Base-by-base conservation (phyloP, 2,888 invertebrate genomes). In the Fabriciana adippe region DNA sequence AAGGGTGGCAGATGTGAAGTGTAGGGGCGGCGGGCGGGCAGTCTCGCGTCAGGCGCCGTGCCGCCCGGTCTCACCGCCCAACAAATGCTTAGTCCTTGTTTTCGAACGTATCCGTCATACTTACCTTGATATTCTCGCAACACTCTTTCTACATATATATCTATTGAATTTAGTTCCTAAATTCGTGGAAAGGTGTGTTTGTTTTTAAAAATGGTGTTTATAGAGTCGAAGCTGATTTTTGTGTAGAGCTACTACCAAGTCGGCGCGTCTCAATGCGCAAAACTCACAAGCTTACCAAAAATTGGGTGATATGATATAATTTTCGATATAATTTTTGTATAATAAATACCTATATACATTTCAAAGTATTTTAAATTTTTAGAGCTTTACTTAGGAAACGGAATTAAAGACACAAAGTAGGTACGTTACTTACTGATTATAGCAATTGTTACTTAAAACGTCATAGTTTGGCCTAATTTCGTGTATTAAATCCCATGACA, bases 181-280 rank as follows among this genome's bases (percentile, higher is more conserved):
- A 54, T 16, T 51, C 57, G 45, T 59, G 35, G 48, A 64, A 45
- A 64, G 62, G 48, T 64, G 64, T 35, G 48, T 48, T 11, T 53
- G 56, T 68, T 50, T 15, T 15, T 47, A n/a, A 63, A 57, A 50
- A 48, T 66, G 21, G 21, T 65, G 51, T 63, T 48, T 54, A 64
- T 69, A 69, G 47, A 69, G 73, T 69, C 72, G 72, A 78, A 83
- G 79, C 82, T 84, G 84, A 78, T 83, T 84, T 79, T 81, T 79
- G 76, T 81, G 75, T 78, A 78, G 78, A 80, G 75, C 74, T 75
- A 35, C 35, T 35, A 80, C 76, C 80, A 82, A 84, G 85, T 79
- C 88, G 85, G 87, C 91, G 90, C 91, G 86, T 80, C 83, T 80
- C 85, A 84, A 88, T 92, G 92, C 92, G 92, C 92, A 92, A 88